These are phyloP conservation scores for Agrenia bidenticulata DNA, from an alignment of 2,888 invertebrate species.

Conservation along the genomic window DNA sequence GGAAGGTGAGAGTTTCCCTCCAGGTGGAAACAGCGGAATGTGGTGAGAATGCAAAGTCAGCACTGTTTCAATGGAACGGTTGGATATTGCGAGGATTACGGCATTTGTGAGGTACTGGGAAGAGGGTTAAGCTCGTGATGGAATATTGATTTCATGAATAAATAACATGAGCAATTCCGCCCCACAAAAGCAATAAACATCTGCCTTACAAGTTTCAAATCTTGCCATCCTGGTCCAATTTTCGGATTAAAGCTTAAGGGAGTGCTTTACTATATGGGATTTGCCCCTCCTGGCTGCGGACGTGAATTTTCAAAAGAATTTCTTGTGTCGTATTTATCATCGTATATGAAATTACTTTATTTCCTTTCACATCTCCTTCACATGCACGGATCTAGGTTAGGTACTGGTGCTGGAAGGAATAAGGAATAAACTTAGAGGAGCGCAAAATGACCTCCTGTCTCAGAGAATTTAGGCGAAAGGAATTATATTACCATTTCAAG, in stretches of 20 bases:
- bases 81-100: too few relatives aligned
- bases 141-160: slow-evolving; percentile 47
- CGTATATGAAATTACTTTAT: background rate
- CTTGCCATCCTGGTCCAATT: slow-evolving; percentile 27
- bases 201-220: slow-evolving; percentile 20
- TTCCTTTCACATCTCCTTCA: background rate
- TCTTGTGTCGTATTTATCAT: background rate
- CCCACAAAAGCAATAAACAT: slow-evolving; percentile 42
- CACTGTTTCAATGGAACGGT: too few relatives aligned
- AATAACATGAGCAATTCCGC: slow-evolving; percentile 34
- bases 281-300: background rate
- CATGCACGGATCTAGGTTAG: too few relatives aligned
- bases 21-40: too few relatives aligned
- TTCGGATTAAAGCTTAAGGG: slow-evolving; percentile 23
- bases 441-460: too few relatives aligned
- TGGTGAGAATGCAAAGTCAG: too few relatives aligned
- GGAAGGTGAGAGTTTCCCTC: too few relatives aligned
- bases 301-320: slow-evolving; percentile 10
- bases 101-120: too few relatives aligned
- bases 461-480: background rate
- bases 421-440: too few relatives aligned
- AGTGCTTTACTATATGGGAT: slow-evolving; percentile 20
- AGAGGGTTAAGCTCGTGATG: slow-evolving; percentile 31
- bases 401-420: too few relatives aligned
- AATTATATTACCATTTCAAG: slow-evolving; percentile 15